phyloP scores from a whole-genome alignment of 64 coral and sea anemone genomes.

The Hydrozoanthus tunicans region DNA sequence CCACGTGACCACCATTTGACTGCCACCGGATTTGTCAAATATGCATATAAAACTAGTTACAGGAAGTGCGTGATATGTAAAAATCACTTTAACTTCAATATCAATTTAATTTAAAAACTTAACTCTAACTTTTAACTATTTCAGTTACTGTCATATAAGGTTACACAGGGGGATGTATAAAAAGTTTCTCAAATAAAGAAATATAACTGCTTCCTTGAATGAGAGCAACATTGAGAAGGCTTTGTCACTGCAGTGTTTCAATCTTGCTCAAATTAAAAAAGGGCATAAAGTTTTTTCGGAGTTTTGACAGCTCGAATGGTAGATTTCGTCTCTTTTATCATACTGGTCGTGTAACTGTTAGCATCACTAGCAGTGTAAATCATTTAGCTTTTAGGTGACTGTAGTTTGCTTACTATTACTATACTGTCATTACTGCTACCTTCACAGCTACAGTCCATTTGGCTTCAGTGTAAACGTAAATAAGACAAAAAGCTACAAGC shows the following conservation, averaged over 20 bases:
- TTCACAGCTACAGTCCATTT: not conserved
- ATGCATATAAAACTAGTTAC: no score
- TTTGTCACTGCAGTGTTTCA: not conserved
- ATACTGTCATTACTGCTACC: not conserved
- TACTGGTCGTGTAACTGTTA: no score
- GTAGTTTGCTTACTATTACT: not conserved
- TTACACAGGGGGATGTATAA: not conserved
- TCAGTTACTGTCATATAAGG: not conserved
- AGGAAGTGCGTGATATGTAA: no score
- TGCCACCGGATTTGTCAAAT: no score
- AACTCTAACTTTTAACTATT: no score
- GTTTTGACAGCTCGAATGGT: no score
- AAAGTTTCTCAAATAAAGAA: not conserved
- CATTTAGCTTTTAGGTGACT: no score
- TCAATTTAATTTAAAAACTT: not conserved
- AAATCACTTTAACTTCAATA: no score
- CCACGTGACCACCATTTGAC: no score
- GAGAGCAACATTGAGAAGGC: not conserved
- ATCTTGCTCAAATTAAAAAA: not conserved
- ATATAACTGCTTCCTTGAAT: not conserved
- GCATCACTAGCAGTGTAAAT: no score
- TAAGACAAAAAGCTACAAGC: not conserved
- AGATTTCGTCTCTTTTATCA: no score
- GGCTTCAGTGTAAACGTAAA: not conserved
- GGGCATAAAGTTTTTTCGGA: not conserved